phyloP scores from a whole-genome alignment of 2,113 vertebrate species.

The Butorides virescens region DNA sequence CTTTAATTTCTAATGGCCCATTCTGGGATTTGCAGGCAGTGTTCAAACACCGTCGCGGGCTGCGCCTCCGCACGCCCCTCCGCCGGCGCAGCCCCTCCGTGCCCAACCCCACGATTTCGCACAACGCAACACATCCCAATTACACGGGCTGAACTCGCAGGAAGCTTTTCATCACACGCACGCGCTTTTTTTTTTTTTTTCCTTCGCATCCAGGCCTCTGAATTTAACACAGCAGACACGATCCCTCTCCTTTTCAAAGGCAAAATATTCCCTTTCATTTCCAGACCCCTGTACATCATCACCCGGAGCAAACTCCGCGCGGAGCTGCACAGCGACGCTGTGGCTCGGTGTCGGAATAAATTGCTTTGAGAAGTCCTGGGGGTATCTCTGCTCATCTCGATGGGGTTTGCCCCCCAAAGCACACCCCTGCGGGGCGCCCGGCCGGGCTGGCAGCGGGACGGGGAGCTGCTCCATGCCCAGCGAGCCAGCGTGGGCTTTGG shows the following conservation, averaged over 20 bases:
- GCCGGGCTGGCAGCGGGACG: background rate
- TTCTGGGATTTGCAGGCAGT: background rate
- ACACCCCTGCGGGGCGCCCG: background rate
- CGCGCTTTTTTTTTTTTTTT: background rate
- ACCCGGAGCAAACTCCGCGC: background rate
- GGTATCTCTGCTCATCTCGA: background rate
- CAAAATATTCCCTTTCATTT: slow-evolving; percentile 60
- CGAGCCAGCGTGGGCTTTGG: background rate
- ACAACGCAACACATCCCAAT: background rate
- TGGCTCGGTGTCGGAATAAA: fast-evolving
- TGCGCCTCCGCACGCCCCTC: background rate
- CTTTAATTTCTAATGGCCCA: background rate
- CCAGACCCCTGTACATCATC: background rate
- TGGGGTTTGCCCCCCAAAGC: background rate
- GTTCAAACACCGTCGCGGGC: background rate
- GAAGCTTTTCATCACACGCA: background rate
- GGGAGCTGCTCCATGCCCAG: background rate
- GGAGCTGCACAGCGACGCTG: background rate
- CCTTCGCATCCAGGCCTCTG: background rate
- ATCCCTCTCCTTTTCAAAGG: slow-evolving; percentile 40
- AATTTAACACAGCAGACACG: background rate
- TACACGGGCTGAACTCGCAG: background rate
- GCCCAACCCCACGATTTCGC: fast-evolving
- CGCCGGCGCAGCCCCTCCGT: background rate
- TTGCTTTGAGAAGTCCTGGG: background rate